Conservation (phyloP, 2,797 vertebrate species). For the Cyprinella venusta region DNA sequence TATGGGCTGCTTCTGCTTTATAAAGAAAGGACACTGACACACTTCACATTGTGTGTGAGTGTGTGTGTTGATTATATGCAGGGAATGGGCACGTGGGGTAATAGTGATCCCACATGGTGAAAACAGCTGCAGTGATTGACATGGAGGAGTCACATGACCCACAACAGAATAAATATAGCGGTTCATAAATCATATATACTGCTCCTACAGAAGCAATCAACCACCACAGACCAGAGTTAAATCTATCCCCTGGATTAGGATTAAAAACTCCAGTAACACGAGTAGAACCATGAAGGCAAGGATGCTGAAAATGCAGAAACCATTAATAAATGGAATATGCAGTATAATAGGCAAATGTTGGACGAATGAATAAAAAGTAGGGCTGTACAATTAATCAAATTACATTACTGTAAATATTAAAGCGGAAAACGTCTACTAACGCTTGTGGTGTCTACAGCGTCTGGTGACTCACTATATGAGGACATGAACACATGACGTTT, state of each 20-base stretch:
- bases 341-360: neutral
- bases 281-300: neutral
- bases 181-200: neutral
- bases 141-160: neutral
- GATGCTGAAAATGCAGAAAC: neutral
- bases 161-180: slow-evolving; percentile 4
- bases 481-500: neutral
- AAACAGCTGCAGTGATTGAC: slow-evolving; percentile 51
- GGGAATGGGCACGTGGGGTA: slow-evolving; percentile 63
- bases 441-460: neutral
- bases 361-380: neutral
- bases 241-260: neutral
- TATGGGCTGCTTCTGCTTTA: slow-evolving; percentile 21
- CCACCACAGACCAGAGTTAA: neutral
- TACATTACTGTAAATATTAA: neutral
- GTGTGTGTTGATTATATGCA: neutral
- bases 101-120: slow-evolving; percentile 35
- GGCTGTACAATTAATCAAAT: neutral
- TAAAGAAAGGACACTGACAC: slow-evolving; percentile 59
- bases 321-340: neutral
- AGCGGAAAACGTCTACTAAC: too few species aligned
- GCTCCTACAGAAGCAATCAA: slow-evolving; percentile 4
- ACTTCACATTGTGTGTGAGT: slow-evolving; percentile 39
- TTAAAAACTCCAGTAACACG: neutral
- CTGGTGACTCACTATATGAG: neutral